Base-by-base conservation (phyloP, 2,797 vertebrate species). In the Lepus townsendii region DNA sequence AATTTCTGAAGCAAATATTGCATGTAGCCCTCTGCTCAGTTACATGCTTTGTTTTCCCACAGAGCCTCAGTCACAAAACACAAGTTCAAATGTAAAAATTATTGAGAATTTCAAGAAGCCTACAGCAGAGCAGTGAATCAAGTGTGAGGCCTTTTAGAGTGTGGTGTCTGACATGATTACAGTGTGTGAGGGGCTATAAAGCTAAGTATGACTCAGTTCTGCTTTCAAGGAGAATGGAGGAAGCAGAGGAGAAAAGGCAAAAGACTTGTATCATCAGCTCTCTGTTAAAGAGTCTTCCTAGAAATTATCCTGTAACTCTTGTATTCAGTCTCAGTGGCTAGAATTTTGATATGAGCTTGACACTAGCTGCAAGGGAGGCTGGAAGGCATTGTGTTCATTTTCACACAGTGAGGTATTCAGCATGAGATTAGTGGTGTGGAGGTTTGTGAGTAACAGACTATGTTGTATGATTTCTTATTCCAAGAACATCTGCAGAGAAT, bases 51-150 rank as follows among this genome's bases (percentile, higher is more conserved):
- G 1, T 22, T 75, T 22, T 84, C 12, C 63, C 6, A 57, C 0
- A 32, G n/a, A 30, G 71, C 17, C 71, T 89, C 35, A 30, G 10
- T 78, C 69, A 50, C 11, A 87, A 72, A 87, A 78, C 3, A 54
- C 12, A 83, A 71, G 50, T 17, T 93, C 50, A 65, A 47, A 76
- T n/a, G 42, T 69, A 78, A 86, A 95, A 73, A 76, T 47, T 50
- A 87, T 22, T 69, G n/a, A 83, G 63, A 22, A 32, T 71, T 50
- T 89, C 50, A 68, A 71, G 20, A 79, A 71, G 22, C 9, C 57
- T 73, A 6, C 2, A 35, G 3, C 8, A 78, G 4, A 26, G 9
- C 69, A 66, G 13, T 50, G 65, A 63, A 72, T 60, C 35, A 66
- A 69, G 32, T 50, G 7, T 42, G 30, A 13, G 7, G 26, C 5